Base-by-base conservation (phyloP, 2,113 vertebrate species). In the Nipponia nippon region DNA sequence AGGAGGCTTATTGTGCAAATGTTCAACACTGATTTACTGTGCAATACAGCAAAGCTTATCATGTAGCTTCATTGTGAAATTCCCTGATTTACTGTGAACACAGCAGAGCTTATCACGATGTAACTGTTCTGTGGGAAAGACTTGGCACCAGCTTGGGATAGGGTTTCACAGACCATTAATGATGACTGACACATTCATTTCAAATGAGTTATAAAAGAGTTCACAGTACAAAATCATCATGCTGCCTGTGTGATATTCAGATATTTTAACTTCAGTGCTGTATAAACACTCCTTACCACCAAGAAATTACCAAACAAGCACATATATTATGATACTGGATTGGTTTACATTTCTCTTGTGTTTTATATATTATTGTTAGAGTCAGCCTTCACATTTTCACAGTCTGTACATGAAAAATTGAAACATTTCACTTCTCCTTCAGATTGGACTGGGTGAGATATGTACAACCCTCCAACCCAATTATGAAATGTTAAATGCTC, bases 91-190 rank as follows among this genome's bases (percentile, higher is more conserved):
- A 96, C 94, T 92, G 96, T 70, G 92, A 97, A 85, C 94, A 96
- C 84, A 78, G 79, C 89, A 90, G 90, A 96, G 95, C 90, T 98
- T 98, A 97, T 96, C 96, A 91, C 13, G 62, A 90, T 90, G 93
- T 91, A 92, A 93, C 90, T 91, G 61, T 96, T 96, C 89, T 91
- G 95, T 65, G 79, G 92, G 85, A 87, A 96, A 94, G 52, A 90
- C 96, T 94, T 93, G 95, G 96, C 89, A 93, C 47, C 87, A 97
- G 87, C 89, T 92, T 83, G 63, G 93, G 72, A 75, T 71, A 93
- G 88, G 69, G 79, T 95, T 98, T 98, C 96, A 94, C 96, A 96
- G 95, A 92, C 95, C 95, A 95, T 97, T 98, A 97, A 96, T 93
- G 97, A 93, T 97, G 96, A 97, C 82, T 97, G 96, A 94, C 96